phyloP scores from a whole-genome alignment of 64 coral and sea anemone genomes.

The Acropora yongei region DNA sequence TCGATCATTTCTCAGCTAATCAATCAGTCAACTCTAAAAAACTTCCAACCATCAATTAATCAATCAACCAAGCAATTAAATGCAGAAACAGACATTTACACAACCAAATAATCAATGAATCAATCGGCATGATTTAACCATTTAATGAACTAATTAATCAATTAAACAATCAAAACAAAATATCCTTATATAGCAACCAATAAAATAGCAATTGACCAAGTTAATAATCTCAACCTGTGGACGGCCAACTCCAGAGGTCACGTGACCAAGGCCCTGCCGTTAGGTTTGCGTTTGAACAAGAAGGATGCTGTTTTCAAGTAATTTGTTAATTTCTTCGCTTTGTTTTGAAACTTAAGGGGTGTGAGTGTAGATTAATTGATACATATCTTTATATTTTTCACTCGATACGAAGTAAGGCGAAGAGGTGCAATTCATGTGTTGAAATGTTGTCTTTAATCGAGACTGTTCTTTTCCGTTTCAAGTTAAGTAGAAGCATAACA shows the following conservation, averaged over 20 bases:
- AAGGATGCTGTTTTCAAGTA: slow-evolving; percentile 11
- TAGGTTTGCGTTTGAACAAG: neutral
- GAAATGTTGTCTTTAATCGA: neutral
- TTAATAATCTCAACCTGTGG: neutral
- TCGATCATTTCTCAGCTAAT: neutral
- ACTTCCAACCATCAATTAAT: neutral
- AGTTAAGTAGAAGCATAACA: too few species aligned
- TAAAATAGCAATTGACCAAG: too few species aligned
- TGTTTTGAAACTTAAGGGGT: neutral
- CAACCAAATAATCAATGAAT: neutral
- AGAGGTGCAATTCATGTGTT: slow-evolving; percentile 8
- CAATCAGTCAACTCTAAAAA: slow-evolving; percentile 4
- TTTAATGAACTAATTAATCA: slow-evolving; percentile 3
- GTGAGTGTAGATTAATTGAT: neutral
- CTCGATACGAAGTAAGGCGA: neutral
- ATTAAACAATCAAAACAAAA: neutral
- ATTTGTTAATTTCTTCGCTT: too few species aligned
- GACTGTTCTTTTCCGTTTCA: neutral
- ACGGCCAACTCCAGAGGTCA: neutral
- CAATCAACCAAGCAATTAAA: neutral
- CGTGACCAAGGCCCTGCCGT: slow-evolving; percentile 3
- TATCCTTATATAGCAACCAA: too few species aligned
- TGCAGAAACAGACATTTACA: slow-evolving; percentile 15
- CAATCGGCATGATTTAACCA: neutral
- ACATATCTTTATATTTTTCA: neutral